A percentile compares a stretch with the other conserved stretches of the same genome.
phyloP scores from a whole-genome alignment of 1,140 invertebrate genomes.

The Eciton burchellii region DNA sequence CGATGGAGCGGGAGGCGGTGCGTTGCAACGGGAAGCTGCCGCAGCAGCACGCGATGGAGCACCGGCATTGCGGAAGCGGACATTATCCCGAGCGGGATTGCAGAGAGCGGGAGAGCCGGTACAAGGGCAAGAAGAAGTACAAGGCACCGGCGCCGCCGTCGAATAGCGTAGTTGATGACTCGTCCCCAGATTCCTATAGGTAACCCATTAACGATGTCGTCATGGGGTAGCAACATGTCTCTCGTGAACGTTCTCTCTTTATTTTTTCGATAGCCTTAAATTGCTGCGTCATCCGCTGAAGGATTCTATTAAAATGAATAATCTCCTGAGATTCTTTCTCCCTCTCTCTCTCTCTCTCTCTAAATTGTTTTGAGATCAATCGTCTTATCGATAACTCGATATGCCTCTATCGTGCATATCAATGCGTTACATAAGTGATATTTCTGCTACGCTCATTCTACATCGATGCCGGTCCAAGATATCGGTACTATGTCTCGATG shows the following conservation, averaged over 20 bases:
- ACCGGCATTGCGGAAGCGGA: slow-evolving; percentile 51
- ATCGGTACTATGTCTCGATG: background rate
- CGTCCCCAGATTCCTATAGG: slow-evolving; percentile 76
- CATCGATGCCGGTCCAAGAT: background rate
- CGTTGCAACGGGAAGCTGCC: slow-evolving; percentile 56
- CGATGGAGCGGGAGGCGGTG: slow-evolving; percentile 42
- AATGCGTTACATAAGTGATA: too few species aligned
- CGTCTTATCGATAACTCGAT: too few species aligned
- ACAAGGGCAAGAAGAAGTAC: slow-evolving; percentile 88
- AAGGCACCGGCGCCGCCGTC: slow-evolving; percentile 87
- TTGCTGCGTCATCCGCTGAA: background rate
- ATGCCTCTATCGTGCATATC: too few species aligned
- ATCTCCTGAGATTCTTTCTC: background rate
- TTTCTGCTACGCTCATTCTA: too few species aligned
- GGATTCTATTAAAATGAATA: background rate
- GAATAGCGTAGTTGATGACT: slow-evolving; percentile 61
- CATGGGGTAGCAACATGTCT: background rate
- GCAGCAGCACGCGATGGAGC: slow-evolving; percentile 62
- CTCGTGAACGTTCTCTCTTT: background rate
- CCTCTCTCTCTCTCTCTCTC: too few species aligned
- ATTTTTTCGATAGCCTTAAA: background rate
- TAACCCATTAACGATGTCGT: slow-evolving; percentile 50
- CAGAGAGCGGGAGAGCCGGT: slow-evolving; percentile 75
- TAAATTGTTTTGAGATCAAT: background rate
- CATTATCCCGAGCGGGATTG: slow-evolving; percentile 73